Base-by-base conservation (phyloP, 1,140 invertebrate species). In the Bactericera cockerelli region DNA sequence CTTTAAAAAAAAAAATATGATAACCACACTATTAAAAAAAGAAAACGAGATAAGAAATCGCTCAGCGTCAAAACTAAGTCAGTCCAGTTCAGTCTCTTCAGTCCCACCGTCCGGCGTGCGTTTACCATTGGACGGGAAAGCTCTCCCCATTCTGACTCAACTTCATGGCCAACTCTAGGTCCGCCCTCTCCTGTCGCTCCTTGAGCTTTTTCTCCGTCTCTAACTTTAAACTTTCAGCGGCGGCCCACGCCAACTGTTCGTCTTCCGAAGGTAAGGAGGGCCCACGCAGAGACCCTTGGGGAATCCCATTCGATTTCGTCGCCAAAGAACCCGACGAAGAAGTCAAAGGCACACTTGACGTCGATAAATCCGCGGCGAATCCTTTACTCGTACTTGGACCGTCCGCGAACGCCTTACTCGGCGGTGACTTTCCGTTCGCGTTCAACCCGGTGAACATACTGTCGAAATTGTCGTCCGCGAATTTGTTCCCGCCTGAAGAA, bases 181-280 rank as follows among this genome's bases (percentile, higher is more conserved):
- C 72, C 3, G 68, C 69, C 19, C 69, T 67, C 63, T 72, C 71
- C 59, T 70, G 69, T 53, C 67, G 63, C 26, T 67, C 63, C 59
- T 63, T 63, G 55, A 1, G 21, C 54, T 57, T 57, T 67, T 63
- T 49, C 64, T 64, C 42, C 70, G 61, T 67, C 61, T 72, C 71
- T 26, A 69, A 36, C 55, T 68, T 63, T 6, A 71, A 55, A 61
- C 71, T 72, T 57, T 74, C 72, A 13, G 64, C 63, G 6, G 68
- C 70, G 24, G 71, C 71, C 70, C 70, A 73, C 16, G 68, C 69
- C 8, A 73, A 56, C 62, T 73, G 70, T 61, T 69, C 66, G 33
- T 71, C 68, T 65, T 74, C 71, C 1, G 64, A 60, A 0, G 62
- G 57, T 19, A 64, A 36, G 56, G 16, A 61, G 24, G 26, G 54